phyloP scores from a whole-genome alignment of 2,113 vertebrate genomes.

The Puntigrus tetrazona region DNA sequence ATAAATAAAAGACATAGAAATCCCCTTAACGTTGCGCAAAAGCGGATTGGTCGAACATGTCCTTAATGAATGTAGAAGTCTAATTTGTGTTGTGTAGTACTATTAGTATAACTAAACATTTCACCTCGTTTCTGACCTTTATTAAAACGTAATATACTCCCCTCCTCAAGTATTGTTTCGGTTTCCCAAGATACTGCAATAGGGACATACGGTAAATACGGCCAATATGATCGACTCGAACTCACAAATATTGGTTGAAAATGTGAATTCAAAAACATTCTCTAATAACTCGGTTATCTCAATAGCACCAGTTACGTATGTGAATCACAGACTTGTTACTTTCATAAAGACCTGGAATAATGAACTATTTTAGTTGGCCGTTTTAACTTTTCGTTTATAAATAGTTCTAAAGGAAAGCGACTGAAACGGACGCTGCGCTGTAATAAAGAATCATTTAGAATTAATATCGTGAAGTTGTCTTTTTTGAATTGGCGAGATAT shows the following conservation, averaged over 20 bases:
- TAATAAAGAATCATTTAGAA: not conserved
- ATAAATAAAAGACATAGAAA: slow-evolving; percentile 56
- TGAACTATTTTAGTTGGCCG: slow-evolving; percentile 12
- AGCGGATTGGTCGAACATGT: slow-evolving; percentile 43
- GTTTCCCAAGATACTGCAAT: slow-evolving; percentile 12
- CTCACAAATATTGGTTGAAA: slow-evolving; percentile 8
- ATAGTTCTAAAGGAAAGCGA: not conserved
- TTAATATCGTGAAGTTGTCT: not conserved
- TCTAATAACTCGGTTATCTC: slow-evolving; percentile 32
- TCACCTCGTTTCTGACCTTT: slow-evolving; percentile 37
- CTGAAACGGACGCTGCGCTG: not conserved
- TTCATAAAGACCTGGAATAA: slow-evolving; percentile 43
- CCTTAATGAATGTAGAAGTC: slow-evolving; percentile 44
- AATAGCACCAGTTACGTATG: slow-evolving; percentile 46
- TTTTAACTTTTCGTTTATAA: slow-evolving; percentile 21
- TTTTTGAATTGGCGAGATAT: slow-evolving; percentile 10
- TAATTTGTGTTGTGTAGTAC: slow-evolving; percentile 41
- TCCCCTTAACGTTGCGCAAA: slow-evolving; percentile 40
- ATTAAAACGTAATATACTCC: not conserved
- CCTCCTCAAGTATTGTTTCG: not conserved
- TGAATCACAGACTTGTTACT: slow-evolving; percentile 36
- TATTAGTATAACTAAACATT: slow-evolving; percentile 52
- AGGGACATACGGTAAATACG: slow-evolving; percentile 17
- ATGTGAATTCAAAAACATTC: slow-evolving; percentile 16
- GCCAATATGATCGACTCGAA: not conserved